Conservation (phyloP, 2,797 vertebrate genomes). For the Ptychadena robeensis region DNA sequence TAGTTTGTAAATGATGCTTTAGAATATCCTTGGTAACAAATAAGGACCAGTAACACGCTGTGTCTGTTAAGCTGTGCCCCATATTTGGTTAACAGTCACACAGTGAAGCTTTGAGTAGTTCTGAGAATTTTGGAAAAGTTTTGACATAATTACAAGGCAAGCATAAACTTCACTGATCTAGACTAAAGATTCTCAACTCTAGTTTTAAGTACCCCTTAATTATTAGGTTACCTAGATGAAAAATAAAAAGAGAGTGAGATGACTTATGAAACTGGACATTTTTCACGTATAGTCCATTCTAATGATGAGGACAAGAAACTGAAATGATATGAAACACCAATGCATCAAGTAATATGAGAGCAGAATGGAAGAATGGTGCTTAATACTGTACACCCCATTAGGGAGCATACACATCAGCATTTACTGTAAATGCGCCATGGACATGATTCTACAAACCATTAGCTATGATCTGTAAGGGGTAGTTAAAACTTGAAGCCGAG, state of each 20-base stretch:
- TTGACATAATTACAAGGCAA: slow-evolving; percentile 1
- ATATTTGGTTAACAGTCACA: neutral
- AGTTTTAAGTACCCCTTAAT: neutral
- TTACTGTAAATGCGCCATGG: neutral
- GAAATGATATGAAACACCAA: too few relatives aligned
- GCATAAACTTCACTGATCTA: neutral
- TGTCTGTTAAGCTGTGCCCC: neutral
- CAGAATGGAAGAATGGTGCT: neutral
- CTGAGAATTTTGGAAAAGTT: neutral
- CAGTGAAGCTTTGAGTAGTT: neutral
- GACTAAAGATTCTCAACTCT: neutral
- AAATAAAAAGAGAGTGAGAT: too few relatives aligned
- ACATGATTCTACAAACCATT: neutral
- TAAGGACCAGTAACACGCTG: neutral
- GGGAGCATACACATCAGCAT: neutral
- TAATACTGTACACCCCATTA: neutral
- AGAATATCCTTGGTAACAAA: neutral
- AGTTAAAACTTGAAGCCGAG: neutral
- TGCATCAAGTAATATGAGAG: neutral
- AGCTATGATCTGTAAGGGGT: slow-evolving; percentile 7
- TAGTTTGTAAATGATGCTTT: neutral
- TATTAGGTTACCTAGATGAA: neutral
- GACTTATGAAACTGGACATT: too few relatives aligned
- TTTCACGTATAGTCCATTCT: too few relatives aligned
- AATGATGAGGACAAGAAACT: too few relatives aligned